These are phyloP conservation scores for Odontocolon sp. DNA, from an alignment of 2,888 invertebrate species.

Conservation along the genomic window DNA sequence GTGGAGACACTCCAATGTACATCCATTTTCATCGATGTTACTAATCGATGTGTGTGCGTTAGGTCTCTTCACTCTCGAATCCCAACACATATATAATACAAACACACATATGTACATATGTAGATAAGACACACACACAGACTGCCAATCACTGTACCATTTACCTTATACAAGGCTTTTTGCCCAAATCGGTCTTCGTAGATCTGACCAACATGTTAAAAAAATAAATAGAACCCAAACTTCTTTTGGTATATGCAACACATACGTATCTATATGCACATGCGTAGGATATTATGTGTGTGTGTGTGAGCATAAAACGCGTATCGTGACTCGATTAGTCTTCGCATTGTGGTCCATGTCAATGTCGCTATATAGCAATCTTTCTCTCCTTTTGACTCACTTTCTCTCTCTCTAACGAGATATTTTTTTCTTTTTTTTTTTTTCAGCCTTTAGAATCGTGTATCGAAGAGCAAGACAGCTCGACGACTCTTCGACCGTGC, in stretches of 20 bases:
- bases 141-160: too few species aligned
- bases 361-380: constrained; percentile 59
- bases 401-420: constrained; percentile 3
- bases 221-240: too few species aligned
- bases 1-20: background rate
- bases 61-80: background rate
- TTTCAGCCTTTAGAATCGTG: background rate
- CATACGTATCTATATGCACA: background rate
- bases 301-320: background rate
- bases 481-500: constrained; percentile 5
- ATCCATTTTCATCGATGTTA: constrained; percentile 28
- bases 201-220: too few species aligned
- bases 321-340: constrained; percentile 73
- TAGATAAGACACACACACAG: too few species aligned
- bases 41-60: constrained; percentile 15
- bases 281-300: background rate
- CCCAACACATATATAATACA: background rate
- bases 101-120: background rate
- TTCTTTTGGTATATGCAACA: too few species aligned
- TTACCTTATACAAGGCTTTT: too few species aligned
- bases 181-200: too few species aligned
- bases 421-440: constrained; percentile 1
- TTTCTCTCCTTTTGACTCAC: background rate
- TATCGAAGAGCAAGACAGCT: constrained; percentile 7
- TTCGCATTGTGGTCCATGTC: constrained; percentile 69